These are phyloP conservation scores for Branchellion lobata DNA, from an alignment of 2,888 invertebrate genomes.

Conservation along the genomic window DNA sequence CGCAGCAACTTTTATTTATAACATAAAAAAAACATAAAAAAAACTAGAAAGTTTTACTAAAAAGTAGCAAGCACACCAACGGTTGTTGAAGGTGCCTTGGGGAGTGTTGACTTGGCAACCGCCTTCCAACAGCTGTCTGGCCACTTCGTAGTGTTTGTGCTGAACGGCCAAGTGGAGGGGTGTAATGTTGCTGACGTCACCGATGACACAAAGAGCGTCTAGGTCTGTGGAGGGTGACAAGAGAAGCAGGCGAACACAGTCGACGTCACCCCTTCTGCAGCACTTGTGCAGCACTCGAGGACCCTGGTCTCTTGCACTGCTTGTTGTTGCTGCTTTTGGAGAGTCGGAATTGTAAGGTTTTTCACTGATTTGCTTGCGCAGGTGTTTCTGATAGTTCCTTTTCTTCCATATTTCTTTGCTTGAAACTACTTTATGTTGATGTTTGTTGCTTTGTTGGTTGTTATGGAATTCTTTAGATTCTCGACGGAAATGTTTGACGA, in stretches of 20 bases:
- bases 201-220: not conserved
- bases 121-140: conserved; percentile 16
- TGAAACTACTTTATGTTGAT: too few relatives aligned
- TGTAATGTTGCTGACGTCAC: conserved; percentile 17
- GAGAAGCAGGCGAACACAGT: conserved; percentile 1
- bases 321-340: too few relatives aligned
- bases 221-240: not conserved
- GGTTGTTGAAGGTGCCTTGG: not conserved
- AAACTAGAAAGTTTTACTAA: too few relatives aligned
- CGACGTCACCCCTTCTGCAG: conserved; percentile 22
- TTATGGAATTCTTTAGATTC: too few relatives aligned
- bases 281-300: conserved; percentile 4
- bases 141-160: not conserved
- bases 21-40: too few relatives aligned
- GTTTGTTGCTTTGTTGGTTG: too few relatives aligned
- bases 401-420: not conserved
- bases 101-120: not conserved
- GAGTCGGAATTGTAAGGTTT: not conserved
- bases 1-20: too few relatives aligned
- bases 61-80: not conserved
- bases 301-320: too few relatives aligned
- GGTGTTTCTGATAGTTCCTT: too few relatives aligned
- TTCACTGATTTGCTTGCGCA: not conserved
- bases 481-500: not conserved
- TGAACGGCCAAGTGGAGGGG: conserved; percentile 31